Conservation (phyloP, 2,888 invertebrate species). For the Eristalinus aeneus region DNA sequence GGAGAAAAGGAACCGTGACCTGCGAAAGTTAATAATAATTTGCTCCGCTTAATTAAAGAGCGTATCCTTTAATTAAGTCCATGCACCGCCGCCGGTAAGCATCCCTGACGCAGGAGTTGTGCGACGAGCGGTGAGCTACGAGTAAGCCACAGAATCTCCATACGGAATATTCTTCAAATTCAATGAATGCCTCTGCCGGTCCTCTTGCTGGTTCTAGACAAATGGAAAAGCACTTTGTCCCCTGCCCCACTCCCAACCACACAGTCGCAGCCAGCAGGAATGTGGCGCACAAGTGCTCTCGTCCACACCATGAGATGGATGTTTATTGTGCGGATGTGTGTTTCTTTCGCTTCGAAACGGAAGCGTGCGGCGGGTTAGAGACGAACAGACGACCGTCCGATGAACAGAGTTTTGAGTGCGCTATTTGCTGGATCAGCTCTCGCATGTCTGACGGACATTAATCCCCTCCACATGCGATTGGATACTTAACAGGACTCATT, state of each 20-base stretch:
- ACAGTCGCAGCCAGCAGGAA: neutral
- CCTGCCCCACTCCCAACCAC: constrained; percentile 27
- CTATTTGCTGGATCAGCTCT: constrained; percentile 40
- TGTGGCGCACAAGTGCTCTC: constrained; percentile 29
- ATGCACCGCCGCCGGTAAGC: too few species aligned
- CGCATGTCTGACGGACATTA: constrained; percentile 65
- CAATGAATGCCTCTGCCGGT: constrained; percentile 1
- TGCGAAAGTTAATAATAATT: constrained; percentile 43
- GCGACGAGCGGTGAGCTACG: too few species aligned
- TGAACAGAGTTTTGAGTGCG: constrained; percentile 41
- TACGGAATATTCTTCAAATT: neutral
- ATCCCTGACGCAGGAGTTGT: too few species aligned
- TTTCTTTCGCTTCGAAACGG: constrained; percentile 31
- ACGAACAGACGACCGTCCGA: neutral
- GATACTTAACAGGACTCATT: constrained; percentile 66
- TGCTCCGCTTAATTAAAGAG: constrained; percentile 55
- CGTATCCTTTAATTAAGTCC: constrained; percentile 59
- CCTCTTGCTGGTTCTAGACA: neutral
- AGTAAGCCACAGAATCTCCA: neutral
- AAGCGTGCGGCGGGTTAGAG: constrained; percentile 53
- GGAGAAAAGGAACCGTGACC: constrained; percentile 14
- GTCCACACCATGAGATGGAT: constrained; percentile 22
- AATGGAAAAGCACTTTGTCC: constrained; percentile 34
- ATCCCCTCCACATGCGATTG: constrained; percentile 69
- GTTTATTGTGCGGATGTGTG: constrained; percentile 48